phyloP scores from a whole-genome alignment of 2,888 invertebrate species.

The Dorcus parallelipipedus region DNA sequence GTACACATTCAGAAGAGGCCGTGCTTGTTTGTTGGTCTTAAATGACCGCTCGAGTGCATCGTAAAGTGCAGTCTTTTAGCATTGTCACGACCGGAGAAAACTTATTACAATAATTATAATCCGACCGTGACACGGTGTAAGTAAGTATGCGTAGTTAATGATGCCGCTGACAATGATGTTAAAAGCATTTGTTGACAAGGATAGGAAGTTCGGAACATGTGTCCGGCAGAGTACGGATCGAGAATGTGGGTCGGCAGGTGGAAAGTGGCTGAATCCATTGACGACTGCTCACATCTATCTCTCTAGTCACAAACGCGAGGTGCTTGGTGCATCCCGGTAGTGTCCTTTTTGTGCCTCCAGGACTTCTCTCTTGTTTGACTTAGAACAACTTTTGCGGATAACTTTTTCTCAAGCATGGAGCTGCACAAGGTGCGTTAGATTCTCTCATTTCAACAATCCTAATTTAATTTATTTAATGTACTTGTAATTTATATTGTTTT shows the following conservation, averaged over 20 bases:
- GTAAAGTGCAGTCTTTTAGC: neutral
- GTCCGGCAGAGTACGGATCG: conserved; percentile 23
- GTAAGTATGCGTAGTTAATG: neutral
- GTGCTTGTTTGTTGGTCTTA: neutral
- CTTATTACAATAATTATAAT: neutral
- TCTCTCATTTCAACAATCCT: neutral
- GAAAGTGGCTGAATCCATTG: conserved; percentile 28
- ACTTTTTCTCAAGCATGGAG: conserved; percentile 15
- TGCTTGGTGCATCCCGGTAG: conserved; percentile 20
- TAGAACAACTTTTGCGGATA: neutral
- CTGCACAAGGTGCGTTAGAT: conserved; percentile 19
- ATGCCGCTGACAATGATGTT: conserved; percentile 1
- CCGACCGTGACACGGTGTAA: conserved; percentile 1
- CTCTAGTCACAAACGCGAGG: conserved; percentile 23
- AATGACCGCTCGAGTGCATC: neutral
- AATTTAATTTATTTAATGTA: neutral
- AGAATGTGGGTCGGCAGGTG: conserved; percentile 29
- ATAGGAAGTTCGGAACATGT: conserved; percentile 23
- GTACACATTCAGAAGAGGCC: neutral
- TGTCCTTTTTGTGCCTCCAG: conserved; percentile 10
- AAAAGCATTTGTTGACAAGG: conserved; percentile 22
- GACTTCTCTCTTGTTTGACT: conserved; percentile 3
- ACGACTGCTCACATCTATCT: conserved; percentile 20
- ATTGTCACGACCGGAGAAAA: neutral
- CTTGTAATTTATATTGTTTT: too few relatives aligned